Evolutionary conservation across 2,888 invertebrate species (phyloP), one percentile per base, ranked within the genome.

Genomic region (Rhingia campestris): DNA sequence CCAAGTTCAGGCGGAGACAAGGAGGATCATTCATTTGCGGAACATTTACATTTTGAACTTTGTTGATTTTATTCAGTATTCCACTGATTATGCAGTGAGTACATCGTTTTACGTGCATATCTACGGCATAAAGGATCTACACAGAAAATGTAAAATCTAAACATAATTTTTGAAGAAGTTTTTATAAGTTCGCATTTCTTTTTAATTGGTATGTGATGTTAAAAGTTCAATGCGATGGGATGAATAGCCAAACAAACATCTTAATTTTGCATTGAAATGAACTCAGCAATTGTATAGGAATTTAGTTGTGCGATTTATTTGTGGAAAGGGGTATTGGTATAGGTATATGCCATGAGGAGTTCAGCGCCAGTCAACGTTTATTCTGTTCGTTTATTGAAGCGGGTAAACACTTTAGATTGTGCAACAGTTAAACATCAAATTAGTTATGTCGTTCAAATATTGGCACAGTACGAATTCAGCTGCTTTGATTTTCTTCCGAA

Each of bases 31-130:
- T 84, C 74, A 84, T 84, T 84, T 84, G 79, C 58, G 39, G 74
- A 74, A 73, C 69, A 84, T 84, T 84, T 84, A 80, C 79, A 84
- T 84, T 84, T 80, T 70, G 61, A 70, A 75, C 64, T 61, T 80
- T 80, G 74, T 80, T 75, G 79, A 80, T 74, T 73, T 80, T 74
- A 70, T 74, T 84, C 69, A 43, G 39, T 30, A 69, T 43, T 43
- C 56, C 56, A 56, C 67, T 84, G 69, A 84, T 80, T 84, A 74
- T 79, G 58, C 59, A 69, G 64, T 33, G 49, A 43, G 35, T 54
- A 59, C 14, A 3, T 53, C 9, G 22, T 63, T 64, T 51, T 51
- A 43, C 10, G 6, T 58, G 12, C 12, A 39, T 33, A 56, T 14
- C 10, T 30, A 45, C 47, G 37, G 41, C 41, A 53, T 12, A 33